These are phyloP conservation scores for Steinernema carpocapsae DNA, from an alignment of 2,888 invertebrate species.

Conservation along the genomic window DNA sequence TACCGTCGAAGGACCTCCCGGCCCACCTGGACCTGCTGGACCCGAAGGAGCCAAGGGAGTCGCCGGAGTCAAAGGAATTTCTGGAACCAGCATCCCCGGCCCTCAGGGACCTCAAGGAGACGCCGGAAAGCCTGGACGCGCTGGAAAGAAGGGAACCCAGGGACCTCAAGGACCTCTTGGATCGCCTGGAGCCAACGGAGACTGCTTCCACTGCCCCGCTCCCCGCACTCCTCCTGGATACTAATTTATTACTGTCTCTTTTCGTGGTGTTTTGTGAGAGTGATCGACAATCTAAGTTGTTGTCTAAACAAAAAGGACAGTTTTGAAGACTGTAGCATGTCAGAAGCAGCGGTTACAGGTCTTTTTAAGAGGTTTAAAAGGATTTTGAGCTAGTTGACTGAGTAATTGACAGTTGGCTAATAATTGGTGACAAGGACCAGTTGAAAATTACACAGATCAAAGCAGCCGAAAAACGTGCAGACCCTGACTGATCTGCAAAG, in stretches of 20 bases:
- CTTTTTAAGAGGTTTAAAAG: no score
- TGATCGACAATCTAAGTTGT: constrained; percentile 20
- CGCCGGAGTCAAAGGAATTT: constrained; percentile 56
- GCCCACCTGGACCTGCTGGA: constrained; percentile 56
- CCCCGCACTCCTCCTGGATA: constrained; percentile 64
- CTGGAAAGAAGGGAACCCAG: constrained; percentile 52
- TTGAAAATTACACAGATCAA: no score
- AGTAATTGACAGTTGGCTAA: no score
- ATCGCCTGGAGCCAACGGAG: constrained; percentile 58
- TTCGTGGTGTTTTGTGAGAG: background rate
- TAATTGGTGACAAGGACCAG: no score
- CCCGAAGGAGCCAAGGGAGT: constrained; percentile 60
- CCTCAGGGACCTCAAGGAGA: constrained; percentile 55
- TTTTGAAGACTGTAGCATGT: background rate
- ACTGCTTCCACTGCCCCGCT: constrained; percentile 63
- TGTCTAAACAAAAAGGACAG: constrained; percentile 2
- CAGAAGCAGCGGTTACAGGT: background rate
- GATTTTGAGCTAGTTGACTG: no score
- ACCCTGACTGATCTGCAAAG: no score
- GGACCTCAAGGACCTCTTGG: constrained; percentile 57
- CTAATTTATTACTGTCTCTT: constrained; percentile 41
- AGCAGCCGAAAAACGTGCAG: no score
- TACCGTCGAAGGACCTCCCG: constrained; percentile 52
- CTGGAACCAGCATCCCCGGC: constrained; percentile 57
- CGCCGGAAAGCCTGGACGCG: constrained; percentile 44